Percentiles rank a stretch among this genome's conserved stretches.
These are phyloP conservation scores for Aplysina aerophoba DNA, from an alignment of 37 sponge, comb jelly and placozoan genomes.

Conservation along the genomic window DNA sequence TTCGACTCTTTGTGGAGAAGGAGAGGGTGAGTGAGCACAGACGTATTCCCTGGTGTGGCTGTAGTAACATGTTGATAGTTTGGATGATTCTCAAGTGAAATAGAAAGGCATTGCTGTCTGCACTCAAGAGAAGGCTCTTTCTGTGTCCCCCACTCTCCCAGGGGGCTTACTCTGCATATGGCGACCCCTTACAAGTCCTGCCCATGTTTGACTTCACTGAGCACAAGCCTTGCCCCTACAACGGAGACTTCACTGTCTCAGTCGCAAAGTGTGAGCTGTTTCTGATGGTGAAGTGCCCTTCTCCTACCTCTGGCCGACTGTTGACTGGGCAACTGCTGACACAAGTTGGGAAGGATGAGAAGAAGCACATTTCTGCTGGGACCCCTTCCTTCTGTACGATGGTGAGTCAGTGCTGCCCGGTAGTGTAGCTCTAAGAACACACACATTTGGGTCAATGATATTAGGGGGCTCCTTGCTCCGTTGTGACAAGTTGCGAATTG, in stretches of 20 bases:
- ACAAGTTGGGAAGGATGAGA: not conserved
- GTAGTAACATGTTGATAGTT: too few relatives aligned
- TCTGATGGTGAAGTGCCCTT: not conserved
- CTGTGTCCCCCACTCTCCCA: not conserved
- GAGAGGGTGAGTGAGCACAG: conserved; percentile 1
- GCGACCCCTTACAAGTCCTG: not conserved
- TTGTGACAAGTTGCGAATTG: too few relatives aligned
- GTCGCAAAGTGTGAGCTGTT: not conserved
- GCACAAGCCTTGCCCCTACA: conserved; percentile 17
- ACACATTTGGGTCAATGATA: too few relatives aligned
- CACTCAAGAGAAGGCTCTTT: not conserved
- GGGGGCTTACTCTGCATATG: not conserved
- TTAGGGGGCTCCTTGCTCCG: too few relatives aligned
- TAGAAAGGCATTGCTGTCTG: too few relatives aligned
- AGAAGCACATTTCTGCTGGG: conserved; percentile 16
- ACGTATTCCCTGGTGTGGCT: too few relatives aligned
- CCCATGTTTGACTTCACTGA: not conserved
- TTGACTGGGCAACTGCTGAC: not conserved
- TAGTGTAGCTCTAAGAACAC: too few relatives aligned
- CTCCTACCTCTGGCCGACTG: not conserved
- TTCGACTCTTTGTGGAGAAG: not conserved
- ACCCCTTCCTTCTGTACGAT: conserved; percentile 10
- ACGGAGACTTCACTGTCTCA: not conserved
- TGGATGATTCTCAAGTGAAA: too few relatives aligned
- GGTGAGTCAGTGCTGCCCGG: conserved; percentile 2